Evolutionary conservation across 2,888 invertebrate species (phyloP).

Genomic region (Pediacus dermestoides): DNA sequence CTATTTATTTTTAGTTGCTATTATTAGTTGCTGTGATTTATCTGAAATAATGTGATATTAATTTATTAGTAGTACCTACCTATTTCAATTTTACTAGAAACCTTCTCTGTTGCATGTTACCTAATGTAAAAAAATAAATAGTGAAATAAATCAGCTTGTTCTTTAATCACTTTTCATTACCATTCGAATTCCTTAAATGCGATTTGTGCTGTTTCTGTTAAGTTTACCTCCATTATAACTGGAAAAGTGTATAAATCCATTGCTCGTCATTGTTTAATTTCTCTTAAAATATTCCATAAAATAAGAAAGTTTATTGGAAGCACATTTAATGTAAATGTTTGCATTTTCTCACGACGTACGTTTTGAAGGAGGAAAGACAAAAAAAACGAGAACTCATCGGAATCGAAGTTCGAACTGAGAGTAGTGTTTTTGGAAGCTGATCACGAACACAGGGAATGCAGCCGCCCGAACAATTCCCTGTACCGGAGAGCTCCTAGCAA

Average conservation of each 20-base stretch:
- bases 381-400: constrained; percentile 23
- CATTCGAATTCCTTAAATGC: too few relatives aligned
- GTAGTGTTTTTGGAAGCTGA: constrained; percentile 28
- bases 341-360: constrained; percentile 29
- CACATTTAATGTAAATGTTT: constrained; percentile 26
- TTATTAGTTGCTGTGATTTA: not conserved
- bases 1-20: not conserved
- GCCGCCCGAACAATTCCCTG: constrained; percentile 17
- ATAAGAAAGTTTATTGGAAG: constrained; percentile 14
- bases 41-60: constrained; percentile 1
- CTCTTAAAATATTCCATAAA: constrained; percentile 14
- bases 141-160: too few relatives aligned
- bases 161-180: too few relatives aligned
- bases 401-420: constrained; percentile 19
- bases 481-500: constrained; percentile 12
- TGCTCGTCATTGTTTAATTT: too few relatives aligned
- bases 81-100: constrained; percentile 8
- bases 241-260: too few relatives aligned
- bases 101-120: not conserved
- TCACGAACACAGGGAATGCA: constrained; percentile 30
- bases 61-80: constrained; percentile 4
- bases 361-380: constrained; percentile 11
- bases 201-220: too few relatives aligned
- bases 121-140: too few relatives aligned
- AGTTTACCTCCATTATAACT: too few relatives aligned